Conservation (phyloP, 2,113 vertebrate species). For the Oryzias woworae region DNA sequence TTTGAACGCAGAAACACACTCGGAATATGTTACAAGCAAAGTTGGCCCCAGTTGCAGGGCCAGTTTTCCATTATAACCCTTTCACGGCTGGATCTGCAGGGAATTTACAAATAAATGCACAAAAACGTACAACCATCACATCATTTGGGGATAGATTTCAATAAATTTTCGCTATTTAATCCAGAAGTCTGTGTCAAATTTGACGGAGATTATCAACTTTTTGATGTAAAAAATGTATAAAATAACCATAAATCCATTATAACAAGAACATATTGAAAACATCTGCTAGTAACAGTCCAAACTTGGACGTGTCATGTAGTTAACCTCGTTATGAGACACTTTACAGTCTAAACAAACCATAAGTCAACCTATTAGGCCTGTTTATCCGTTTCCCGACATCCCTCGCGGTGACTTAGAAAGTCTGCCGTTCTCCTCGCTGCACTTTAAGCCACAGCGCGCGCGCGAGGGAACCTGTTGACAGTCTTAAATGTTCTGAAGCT, state of each 20-base stretch:
- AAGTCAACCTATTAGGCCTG: slow-evolving; percentile 19
- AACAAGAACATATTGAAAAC: not conserved
- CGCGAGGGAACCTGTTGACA: slow-evolving; percentile 70
- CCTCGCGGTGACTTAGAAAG: slow-evolving; percentile 27
- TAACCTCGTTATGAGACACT: not conserved
- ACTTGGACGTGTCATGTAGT: not conserved
- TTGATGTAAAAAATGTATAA: too few species aligned
- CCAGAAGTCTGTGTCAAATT: too few species aligned
- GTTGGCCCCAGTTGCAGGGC: slow-evolving; percentile 19
- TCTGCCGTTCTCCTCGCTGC: slow-evolving; percentile 37
- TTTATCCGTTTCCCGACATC: slow-evolving; percentile 1
- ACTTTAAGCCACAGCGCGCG: slow-evolving; percentile 60
- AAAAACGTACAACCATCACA: slow-evolving; percentile 14
- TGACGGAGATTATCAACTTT: too few species aligned
- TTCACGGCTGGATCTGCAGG: slow-evolving; percentile 19
- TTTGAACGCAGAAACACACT: slow-evolving; percentile 67
- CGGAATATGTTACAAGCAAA: slow-evolving; percentile 63
- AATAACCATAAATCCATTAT: too few species aligned
- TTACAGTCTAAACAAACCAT: slow-evolving; percentile 28
- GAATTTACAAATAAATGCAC: slow-evolving; percentile 44
- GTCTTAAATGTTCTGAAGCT: slow-evolving; percentile 39
- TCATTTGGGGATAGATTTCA: not conserved
- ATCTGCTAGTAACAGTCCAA: not conserved
- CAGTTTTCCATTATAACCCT: slow-evolving; percentile 46
- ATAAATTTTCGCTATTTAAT: too few species aligned